Conservation (phyloP, 2,797 vertebrate species). For the Paramormyrops hopkinsi region DNA sequence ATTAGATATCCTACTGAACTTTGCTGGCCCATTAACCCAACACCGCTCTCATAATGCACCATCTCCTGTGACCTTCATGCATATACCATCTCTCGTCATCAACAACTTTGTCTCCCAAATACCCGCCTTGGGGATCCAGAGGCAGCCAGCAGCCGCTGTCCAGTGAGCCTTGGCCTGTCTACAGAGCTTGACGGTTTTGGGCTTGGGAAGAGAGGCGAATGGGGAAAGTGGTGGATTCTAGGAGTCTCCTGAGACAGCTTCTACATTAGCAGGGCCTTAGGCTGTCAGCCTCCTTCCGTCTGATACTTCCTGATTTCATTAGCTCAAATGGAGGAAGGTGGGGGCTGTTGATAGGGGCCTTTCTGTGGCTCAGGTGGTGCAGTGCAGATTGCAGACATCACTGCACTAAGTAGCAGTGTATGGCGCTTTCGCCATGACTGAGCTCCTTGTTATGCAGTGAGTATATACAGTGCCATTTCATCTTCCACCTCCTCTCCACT, state of each 20-base stretch:
- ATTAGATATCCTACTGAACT: not conserved
- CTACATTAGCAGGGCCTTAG: constrained; percentile 27
- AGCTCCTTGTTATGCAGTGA: not conserved
- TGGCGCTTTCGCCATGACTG: not conserved
- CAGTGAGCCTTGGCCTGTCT: not conserved
- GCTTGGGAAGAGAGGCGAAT: not conserved
- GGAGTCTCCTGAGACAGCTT: constrained; percentile 7
- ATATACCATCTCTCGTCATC: not conserved
- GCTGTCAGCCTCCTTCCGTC: constrained; percentile 35
- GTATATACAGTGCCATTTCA: not conserved
- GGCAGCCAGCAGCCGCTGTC: not conserved
- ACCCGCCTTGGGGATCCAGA: not conserved
- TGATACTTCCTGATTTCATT: constrained; percentile 22
- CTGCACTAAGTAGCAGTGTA: not conserved
- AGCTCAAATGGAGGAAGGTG: constrained; percentile 15
- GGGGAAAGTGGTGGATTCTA: not conserved
- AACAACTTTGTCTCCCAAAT: not conserved
- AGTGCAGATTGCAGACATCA: not conserved
- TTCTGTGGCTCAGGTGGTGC: not conserved
- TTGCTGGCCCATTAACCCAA: not conserved
- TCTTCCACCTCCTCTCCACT: not conserved
- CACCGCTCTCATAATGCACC: not conserved
- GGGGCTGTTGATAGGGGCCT: not conserved
- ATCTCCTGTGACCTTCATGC: not conserved
- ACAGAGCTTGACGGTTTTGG: not conserved